Conservation (phyloP, 2,888 invertebrate genomes). For the Cecidostiba fungosa region DNA sequence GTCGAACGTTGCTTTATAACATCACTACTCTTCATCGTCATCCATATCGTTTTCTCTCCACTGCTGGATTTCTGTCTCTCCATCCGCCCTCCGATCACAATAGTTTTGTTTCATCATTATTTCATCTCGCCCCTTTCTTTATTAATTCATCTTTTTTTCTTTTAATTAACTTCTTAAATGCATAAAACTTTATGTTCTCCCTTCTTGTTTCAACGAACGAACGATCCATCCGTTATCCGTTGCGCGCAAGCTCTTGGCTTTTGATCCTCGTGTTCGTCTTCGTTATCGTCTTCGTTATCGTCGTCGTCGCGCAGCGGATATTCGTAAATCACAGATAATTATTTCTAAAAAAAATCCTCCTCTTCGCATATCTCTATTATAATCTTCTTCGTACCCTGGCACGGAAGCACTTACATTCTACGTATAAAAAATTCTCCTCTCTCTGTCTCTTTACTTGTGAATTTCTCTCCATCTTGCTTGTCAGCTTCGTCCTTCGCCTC, state of each 20-base stretch:
- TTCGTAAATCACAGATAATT: conserved; percentile 70
- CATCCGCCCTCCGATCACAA: conserved; percentile 61
- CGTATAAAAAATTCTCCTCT: conserved; percentile 72
- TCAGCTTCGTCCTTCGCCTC: conserved; percentile 10
- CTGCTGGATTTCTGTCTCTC: conserved; percentile 16
- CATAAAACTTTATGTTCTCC: conserved; percentile 59
- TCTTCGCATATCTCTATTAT: conserved; percentile 54
- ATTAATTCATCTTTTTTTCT: conserved; percentile 34
- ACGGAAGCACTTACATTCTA: conserved; percentile 75
- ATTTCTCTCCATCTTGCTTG: conserved; percentile 42
- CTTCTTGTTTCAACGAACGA: conserved; percentile 32
- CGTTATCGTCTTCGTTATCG: conserved; percentile 27
- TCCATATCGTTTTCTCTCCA: conserved; percentile 17
- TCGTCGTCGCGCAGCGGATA: conserved; percentile 46
- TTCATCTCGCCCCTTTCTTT: conserved; percentile 5
- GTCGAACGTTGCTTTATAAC: conserved; percentile 39
- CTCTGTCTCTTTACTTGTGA: conserved; percentile 21
- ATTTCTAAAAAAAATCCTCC: conserved; percentile 66
- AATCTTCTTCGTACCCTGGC: conserved; percentile 69
- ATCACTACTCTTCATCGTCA: background rate
- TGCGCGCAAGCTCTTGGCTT: conserved; percentile 30
- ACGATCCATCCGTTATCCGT: conserved; percentile 45
- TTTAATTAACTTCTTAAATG: conserved; percentile 60
- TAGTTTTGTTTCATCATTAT: conserved; percentile 54
- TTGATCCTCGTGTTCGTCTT: conserved; percentile 23